A percentile compares a stretch with the other conserved stretches of the same genome.
Conservation (phyloP, 2,113 vertebrate genomes). For the Varanus salvator region DNA sequence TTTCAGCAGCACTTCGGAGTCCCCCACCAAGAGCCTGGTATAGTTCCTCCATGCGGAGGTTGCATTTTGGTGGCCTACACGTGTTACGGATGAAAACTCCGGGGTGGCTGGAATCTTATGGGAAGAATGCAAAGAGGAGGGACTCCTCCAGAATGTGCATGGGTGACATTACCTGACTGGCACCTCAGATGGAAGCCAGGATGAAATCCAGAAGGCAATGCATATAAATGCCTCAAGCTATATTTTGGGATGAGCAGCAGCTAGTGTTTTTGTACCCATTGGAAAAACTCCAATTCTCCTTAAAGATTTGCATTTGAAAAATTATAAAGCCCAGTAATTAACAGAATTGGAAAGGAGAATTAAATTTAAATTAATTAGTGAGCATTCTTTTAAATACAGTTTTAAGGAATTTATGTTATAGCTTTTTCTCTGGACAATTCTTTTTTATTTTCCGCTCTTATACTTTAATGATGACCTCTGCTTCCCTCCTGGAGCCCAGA, state of each 20-base stretch:
- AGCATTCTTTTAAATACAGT: not conserved
- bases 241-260: not conserved
- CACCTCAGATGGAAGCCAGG: not conserved
- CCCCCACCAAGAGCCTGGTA: slow-evolving; percentile 90
- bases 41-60: slow-evolving; percentile 19
- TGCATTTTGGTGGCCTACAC: not conserved
- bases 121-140: not conserved
- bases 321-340: not conserved
- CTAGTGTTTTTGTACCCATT: not conserved
- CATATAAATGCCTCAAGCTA: too few relatives aligned
- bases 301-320: not conserved
- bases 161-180: not conserved
- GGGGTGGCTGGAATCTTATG: not conserved
- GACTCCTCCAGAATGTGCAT: not conserved
- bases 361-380: not conserved
- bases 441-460: not conserved
- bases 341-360: not conserved
- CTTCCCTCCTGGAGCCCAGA: not conserved
- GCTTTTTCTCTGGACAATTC: not conserved
- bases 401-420: not conserved
- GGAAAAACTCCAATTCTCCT: not conserved
- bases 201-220: not conserved
- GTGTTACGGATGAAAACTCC: not conserved
- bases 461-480: not conserved
- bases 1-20: slow-evolving; percentile 90